phyloP scores from a whole-genome alignment of 2,797 vertebrate genomes.

The Enteromius argenteus region DNA sequence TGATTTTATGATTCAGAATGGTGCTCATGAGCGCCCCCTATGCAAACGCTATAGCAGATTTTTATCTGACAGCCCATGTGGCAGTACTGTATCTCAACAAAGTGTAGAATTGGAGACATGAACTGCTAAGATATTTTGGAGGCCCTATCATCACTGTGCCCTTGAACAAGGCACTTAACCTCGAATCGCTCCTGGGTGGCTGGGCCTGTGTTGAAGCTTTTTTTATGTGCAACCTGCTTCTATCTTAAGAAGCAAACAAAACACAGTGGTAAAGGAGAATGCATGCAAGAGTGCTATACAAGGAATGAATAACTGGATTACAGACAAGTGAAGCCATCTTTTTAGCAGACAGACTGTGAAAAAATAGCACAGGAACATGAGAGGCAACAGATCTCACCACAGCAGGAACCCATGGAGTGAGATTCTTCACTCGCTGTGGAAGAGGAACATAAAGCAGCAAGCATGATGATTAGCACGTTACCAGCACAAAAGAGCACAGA shows the following conservation, averaged over 20 bases:
- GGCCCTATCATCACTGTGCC: neutral
- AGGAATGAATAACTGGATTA: conserved; percentile 31
- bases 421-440: conserved; percentile 51
- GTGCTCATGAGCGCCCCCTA: neutral
- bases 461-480: conserved; percentile 49
- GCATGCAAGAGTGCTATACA: neutral
- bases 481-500: conserved; percentile 25
- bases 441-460: conserved; percentile 51
- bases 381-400: conserved; percentile 61
- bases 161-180: conserved; percentile 27
- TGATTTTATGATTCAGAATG: neutral
- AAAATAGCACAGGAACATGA: conserved; percentile 50
- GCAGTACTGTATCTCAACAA: neutral
- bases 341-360: conserved; percentile 42
- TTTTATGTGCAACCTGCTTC: conserved; percentile 8
- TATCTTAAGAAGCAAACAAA: conserved; percentile 10
- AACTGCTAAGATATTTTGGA: conserved; percentile 16
- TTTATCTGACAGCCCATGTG: neutral
- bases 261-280: conserved; percentile 1
- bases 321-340: conserved; percentile 39
- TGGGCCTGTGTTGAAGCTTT: neutral
- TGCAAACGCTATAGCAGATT: neutral
- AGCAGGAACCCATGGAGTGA: conserved; percentile 56
- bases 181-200: neutral
- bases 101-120: neutral